A percentile compares a stretch with the other conserved stretches of the same genome.
phyloP scores from a whole-genome alignment of 2,113 vertebrate genomes.

The Nothoprocta perdicaria region DNA sequence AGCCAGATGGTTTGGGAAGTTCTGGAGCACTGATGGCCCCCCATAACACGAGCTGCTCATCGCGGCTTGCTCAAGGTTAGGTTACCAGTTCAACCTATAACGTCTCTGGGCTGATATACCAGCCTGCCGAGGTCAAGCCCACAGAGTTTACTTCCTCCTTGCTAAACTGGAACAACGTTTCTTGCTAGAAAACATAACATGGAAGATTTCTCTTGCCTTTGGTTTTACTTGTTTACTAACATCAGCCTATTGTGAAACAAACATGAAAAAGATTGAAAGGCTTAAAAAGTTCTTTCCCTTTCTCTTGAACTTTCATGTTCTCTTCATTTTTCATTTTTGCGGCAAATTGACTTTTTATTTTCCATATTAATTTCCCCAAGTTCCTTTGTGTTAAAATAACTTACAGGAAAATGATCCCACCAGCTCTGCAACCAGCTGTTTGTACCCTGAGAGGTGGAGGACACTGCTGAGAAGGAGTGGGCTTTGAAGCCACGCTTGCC shows the following conservation, averaged over 20 bases:
- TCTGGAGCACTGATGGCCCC: background rate
- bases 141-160: background rate
- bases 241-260: slow-evolving; percentile 37
- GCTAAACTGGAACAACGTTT: background rate
- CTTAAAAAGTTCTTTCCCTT: slow-evolving; percentile 17
- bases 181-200: background rate
- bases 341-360: slow-evolving; percentile 7
- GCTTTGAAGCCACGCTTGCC: background rate
- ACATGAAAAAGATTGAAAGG: slow-evolving; percentile 20
- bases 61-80: background rate
- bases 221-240: slow-evolving; percentile 50
- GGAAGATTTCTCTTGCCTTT: slow-evolving; percentile 3
- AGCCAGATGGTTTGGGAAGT: background rate
- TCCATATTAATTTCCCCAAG: slow-evolving; percentile 13
- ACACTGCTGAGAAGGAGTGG: background rate
- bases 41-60: background rate
- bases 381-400: slow-evolving; percentile 40
- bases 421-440: slow-evolving; percentile 15
- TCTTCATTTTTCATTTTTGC: slow-evolving; percentile 21
- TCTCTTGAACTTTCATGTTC: slow-evolving; percentile 32
- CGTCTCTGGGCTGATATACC: background rate
- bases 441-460: background rate
- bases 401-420: slow-evolving; percentile 17
- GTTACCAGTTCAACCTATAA: background rate
- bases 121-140: background rate